Evolutionary conservation across 2,113 vertebrate genomes (phyloP), one percentile per base, ranked within the genome.

Genomic region (Mus spicilegus): DNA sequence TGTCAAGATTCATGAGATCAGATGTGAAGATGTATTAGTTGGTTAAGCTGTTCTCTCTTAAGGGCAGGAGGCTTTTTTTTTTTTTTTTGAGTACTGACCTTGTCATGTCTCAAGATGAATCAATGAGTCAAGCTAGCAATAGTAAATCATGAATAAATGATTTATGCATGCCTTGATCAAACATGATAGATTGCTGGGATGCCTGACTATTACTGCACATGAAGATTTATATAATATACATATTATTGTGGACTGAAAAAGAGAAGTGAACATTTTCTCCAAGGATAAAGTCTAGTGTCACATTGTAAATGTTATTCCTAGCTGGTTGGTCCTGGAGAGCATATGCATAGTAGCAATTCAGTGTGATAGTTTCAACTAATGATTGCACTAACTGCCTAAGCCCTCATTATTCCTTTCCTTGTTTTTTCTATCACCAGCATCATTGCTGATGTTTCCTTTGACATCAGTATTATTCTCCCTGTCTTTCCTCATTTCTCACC

Each of bases 141-240:
- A 97, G 96, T 98, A 98, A 98, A 98, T 98, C 98, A 98, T 98
- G 97, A 98, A 98, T 98, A 98, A 98, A 97, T 98, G 97, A 98
- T 98, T 98, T 98, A 98, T 98, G 96, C 80, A n/a, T 95, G 95
- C 95, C 96, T 98, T 98, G 95, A 98, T 98, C 97, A 98, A 98
- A 96, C 98, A 97, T 98, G 98, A 99, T 98, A 90, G 97, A 98
- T 98, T 97, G 90, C 97, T 97, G 96, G 92, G 92, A 96, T 97
- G 97, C 90, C 96, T 97, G 97, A 97, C 96, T 98, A 98, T 96
- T 98, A 97, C 72, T 97, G 75, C 95, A 96, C 93, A 97, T 97
- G 96, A 98, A 98, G 97, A 98, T 98, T 98, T 98, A 97, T 98
- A 93, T 97, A 97, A 97, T 98, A 96, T 96, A 97, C 97, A 98